These are phyloP conservation scores for Drosophila melanosoma DNA, from an alignment of 2,888 invertebrate genomes.

Conservation along the genomic window DNA sequence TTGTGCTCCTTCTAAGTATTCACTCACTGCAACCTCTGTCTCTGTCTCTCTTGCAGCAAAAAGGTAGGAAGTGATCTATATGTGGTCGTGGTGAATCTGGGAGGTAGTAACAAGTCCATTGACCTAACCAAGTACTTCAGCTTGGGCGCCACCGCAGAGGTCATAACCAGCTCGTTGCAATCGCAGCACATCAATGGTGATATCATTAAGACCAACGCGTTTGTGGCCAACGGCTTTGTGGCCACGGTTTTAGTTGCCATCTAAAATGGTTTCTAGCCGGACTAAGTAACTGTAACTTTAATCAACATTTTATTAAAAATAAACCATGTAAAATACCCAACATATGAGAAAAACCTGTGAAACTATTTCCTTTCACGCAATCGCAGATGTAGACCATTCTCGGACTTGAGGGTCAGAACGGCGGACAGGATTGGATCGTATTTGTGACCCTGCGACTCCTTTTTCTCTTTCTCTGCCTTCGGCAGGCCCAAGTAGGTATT, in stretches of 20 bases:
- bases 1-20: fast-evolving
- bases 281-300: background rate
- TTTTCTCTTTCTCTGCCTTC: slow-evolving; percentile 36
- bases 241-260: slow-evolving; percentile 81
- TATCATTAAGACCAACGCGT: slow-evolving; percentile 65
- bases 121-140: slow-evolving; percentile 84
- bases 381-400: slow-evolving; percentile 85
- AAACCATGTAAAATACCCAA: background rate
- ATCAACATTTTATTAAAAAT: slow-evolving; percentile 4
- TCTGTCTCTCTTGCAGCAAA: slow-evolving; percentile 55
- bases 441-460: slow-evolving; percentile 60
- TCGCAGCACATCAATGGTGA: slow-evolving; percentile 83
- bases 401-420: slow-evolving; percentile 85
- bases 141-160: slow-evolving; percentile 76
- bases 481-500: slow-evolving; percentile 62
- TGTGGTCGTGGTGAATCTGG: slow-evolving; percentile 86
- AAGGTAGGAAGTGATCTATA: slow-evolving; percentile 77
- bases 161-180: slow-evolving; percentile 83
- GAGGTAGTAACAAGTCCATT: slow-evolving; percentile 84
- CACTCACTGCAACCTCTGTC: background rate
- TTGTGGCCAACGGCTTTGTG: slow-evolving; percentile 75
- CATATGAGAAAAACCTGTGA: slow-evolving; percentile 1
- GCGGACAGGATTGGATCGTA: slow-evolving; percentile 85
- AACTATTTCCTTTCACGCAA: slow-evolving; percentile 76
- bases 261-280: slow-evolving; percentile 15